Conservation (phyloP, 2,888 invertebrate genomes). For the Galerucella nymphaeae region DNA sequence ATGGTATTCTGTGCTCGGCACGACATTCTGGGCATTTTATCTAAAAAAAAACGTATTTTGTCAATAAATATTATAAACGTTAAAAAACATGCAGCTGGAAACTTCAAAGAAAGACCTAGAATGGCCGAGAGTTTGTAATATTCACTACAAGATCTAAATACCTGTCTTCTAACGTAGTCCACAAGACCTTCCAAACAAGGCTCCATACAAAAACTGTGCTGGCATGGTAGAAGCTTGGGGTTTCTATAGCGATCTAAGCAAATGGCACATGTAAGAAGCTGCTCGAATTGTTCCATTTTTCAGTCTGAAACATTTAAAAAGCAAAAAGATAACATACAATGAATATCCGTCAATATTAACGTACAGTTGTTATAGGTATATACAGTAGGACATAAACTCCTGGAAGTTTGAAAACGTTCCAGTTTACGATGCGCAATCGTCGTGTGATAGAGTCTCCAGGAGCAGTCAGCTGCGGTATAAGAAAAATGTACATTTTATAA, state of each 20-base stretch:
- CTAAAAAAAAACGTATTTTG: slow-evolving; percentile 64
- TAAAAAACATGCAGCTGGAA: no score
- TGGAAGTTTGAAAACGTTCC: no score
- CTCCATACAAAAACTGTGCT: slow-evolving; percentile 99
- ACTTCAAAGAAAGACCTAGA: no score
- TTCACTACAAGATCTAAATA: slow-evolving; percentile 56
- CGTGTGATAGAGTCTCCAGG: no score
- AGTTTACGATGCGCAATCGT: no score
- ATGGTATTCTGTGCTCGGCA: slow-evolving; percentile 95
- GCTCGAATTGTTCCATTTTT: slow-evolving; percentile 95
- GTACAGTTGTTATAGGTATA: no score
- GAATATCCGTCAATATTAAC: no score
- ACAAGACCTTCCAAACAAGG: slow-evolving; percentile 98
- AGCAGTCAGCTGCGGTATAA: no score
- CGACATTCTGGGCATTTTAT: slow-evolving; percentile 99
- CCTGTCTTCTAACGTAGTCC: slow-evolving; percentile 93
- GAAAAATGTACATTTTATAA: no score
- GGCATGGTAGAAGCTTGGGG: slow-evolving; percentile 98
- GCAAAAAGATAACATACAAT: neutral
- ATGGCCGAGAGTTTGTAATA: no score
- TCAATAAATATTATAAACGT: neutral
- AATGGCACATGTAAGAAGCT: slow-evolving; percentile 97
- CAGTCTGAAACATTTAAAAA: slow-evolving; percentile 47
- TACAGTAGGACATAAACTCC: no score
- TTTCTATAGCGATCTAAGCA: slow-evolving; percentile 97